A percentile compares a stretch with the other conserved stretches of the same genome.
These are phyloP conservation scores for Pithys albifrons DNA, from an alignment of 2,113 vertebrate species.

Conservation along the genomic window DNA sequence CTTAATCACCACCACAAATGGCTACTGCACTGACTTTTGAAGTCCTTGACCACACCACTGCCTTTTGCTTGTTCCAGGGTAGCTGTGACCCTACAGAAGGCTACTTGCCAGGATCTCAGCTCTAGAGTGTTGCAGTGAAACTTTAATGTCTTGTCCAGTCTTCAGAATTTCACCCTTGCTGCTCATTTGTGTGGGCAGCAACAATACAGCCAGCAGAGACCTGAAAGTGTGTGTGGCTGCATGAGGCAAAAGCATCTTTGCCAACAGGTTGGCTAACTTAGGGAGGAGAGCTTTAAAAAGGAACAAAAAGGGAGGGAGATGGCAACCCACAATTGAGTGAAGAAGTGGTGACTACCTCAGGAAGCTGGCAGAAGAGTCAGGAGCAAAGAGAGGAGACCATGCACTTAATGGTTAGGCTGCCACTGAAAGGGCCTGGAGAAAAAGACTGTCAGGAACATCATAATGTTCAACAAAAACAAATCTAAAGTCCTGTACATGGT, in stretches of 20 bases:
- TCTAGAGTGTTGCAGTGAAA: background rate
- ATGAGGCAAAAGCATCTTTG: background rate
- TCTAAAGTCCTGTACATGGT: background rate
- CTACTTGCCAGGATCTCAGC: rapidly evolving
- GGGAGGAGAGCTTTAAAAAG: background rate
- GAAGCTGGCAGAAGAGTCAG: background rate
- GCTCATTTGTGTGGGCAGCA: background rate
- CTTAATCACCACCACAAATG: background rate
- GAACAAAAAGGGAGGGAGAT: background rate
- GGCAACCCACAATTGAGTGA: background rate
- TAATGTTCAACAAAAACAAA: background rate
- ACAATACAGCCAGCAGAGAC: background rate
- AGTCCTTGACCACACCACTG: background rate
- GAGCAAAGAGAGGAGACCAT: background rate
- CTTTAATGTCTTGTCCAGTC: background rate
- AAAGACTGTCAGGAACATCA: background rate
- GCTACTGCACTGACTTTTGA: background rate
- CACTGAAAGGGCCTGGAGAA: background rate
- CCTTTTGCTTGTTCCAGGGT: background rate
- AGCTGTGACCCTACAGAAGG: background rate
- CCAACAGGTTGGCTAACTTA: background rate
- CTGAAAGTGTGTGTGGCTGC: background rate
- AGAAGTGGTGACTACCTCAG: rapidly evolving
- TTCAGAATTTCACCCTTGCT: background rate
- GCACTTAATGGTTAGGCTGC: background rate